phyloP scores from a whole-genome alignment of 2,797 vertebrate species.

The Vireo griseus region DNA sequence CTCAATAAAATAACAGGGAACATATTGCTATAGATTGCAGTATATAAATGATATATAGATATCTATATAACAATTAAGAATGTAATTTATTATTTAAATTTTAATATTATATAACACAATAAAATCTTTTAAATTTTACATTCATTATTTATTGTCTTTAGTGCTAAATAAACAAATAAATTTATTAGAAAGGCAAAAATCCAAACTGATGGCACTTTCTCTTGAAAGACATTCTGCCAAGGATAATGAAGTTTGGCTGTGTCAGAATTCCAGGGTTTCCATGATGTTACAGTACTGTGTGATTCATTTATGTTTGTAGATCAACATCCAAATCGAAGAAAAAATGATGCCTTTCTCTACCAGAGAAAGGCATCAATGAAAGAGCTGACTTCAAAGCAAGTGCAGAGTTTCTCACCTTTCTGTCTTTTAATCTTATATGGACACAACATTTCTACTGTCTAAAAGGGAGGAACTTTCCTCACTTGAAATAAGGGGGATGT shows the following conservation, averaged over 20 bases:
- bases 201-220: not conserved
- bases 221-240: not conserved
- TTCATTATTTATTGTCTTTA: not conserved
- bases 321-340: not conserved
- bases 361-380: not conserved
- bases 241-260: not conserved
- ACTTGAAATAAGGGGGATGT: not conserved
- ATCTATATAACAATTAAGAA: not conserved
- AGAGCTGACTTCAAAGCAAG: not conserved
- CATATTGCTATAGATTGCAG: fast-evolving
- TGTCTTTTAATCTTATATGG: not conserved
- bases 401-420: not conserved
- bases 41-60: not conserved
- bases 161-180: not conserved
- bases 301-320: not conserved
- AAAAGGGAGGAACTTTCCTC: not conserved
- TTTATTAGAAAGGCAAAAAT: not conserved
- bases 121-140: not conserved
- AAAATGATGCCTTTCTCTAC: not conserved
- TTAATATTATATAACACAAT: not conserved
- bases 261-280: not conserved
- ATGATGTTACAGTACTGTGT: not conserved
- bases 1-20: not conserved
- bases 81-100: not conserved
- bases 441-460: not conserved